Conservation (phyloP, 2,113 vertebrate species). For the Lepisosteus osseus region DNA sequence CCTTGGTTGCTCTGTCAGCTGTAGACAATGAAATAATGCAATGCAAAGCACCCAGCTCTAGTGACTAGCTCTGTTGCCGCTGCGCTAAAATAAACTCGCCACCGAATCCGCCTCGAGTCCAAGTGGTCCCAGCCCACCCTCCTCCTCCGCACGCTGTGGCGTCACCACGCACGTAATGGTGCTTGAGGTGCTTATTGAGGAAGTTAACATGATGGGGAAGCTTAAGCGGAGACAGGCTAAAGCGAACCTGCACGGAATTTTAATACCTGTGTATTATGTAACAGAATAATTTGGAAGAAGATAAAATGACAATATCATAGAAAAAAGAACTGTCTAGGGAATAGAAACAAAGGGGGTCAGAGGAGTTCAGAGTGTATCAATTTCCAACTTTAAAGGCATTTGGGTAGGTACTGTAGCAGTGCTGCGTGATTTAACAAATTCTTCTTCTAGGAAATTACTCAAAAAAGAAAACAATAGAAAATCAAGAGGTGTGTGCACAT, state of each 20-base stretch:
- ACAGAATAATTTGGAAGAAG: constrained; percentile 7
- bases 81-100: constrained; percentile 61
- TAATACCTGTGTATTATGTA: constrained; percentile 34
- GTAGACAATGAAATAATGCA: constrained; percentile 65
- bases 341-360: too few relatives aligned
- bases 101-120: constrained; percentile 55
- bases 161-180: constrained; percentile 70
- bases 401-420: too few relatives aligned
- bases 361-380: too few relatives aligned
- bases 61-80: constrained; percentile 53
- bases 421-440: too few relatives aligned
- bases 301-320: background rate
- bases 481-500: too few relatives aligned
- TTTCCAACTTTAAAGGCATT: too few relatives aligned
- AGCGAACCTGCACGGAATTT: constrained; percentile 56
- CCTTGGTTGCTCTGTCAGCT: constrained; percentile 42
- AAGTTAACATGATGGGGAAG: constrained; percentile 54
- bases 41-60: constrained; percentile 52
- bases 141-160: constrained; percentile 61
- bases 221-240: constrained; percentile 26
- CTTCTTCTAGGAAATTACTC: too few relatives aligned
- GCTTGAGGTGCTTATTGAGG: constrained; percentile 53
- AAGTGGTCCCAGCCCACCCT: constrained; percentile 61
- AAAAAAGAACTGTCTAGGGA: background rate
- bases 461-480: too few relatives aligned